Percentiles rank a stretch among this genome's conserved stretches.
Conservation (phyloP, 2,888 invertebrate genomes). For the Eupithecia centaureata region DNA sequence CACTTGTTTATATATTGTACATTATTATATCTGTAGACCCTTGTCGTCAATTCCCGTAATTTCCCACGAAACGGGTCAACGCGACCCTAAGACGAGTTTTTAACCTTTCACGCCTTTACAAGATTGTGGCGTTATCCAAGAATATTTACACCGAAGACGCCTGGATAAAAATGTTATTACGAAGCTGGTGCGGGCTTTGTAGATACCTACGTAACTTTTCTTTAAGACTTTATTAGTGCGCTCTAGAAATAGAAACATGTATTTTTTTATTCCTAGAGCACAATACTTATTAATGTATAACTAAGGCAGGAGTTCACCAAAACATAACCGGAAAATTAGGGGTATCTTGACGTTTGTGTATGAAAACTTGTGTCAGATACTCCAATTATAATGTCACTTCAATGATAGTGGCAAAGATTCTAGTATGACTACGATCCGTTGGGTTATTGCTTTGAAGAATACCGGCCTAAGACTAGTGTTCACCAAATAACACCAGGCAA, state of each 20-base stretch:
- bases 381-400: no score
- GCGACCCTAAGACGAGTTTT: conserved; percentile 21
- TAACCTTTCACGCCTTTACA: conserved; percentile 43
- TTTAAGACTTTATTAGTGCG: background rate
- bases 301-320: no score
- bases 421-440: no score
- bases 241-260: background rate
- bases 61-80: background rate
- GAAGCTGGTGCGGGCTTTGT: conserved; percentile 5
- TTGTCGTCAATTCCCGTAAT: conserved; percentile 7
- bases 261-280: no score
- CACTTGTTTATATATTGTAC: background rate
- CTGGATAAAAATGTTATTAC: conserved; percentile 40
- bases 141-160: conserved; percentile 50
- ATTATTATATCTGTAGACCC: background rate
- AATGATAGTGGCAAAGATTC: no score
- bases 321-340: no score
- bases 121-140: conserved; percentile 39
- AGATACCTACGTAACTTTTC: conserved; percentile 18
- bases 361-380: no score
- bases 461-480: no score
- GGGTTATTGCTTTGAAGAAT: no score
- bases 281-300: no score
- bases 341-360: no score
- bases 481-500: no score